Conservation (phyloP, 2,888 invertebrate species). For the Lepidocyrtoides sp. region DNA sequence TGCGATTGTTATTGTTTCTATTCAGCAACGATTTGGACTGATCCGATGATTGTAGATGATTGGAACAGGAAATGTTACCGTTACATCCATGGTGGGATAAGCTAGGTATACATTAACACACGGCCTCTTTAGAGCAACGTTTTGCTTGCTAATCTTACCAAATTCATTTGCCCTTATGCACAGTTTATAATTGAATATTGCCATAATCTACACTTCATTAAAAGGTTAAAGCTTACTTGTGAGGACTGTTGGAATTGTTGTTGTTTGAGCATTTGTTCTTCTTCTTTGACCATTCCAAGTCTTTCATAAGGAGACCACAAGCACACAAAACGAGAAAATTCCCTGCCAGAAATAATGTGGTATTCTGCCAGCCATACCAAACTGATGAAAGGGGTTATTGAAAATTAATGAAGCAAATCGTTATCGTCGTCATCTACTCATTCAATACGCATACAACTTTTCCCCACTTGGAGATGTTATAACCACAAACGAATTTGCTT, state of each 20-base stretch:
- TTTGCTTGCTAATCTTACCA: no score
- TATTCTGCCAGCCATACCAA: slow-evolving; percentile 92
- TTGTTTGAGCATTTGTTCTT: slow-evolving; percentile 79
- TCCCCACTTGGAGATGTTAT: no score
- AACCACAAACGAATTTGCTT: background rate
- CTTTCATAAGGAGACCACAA: slow-evolving; percentile 94
- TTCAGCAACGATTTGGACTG: slow-evolving; percentile 38
- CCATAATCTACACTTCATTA: background rate
- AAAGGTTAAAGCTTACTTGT: slow-evolving; percentile 55
- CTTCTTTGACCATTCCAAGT: slow-evolving; percentile 93
- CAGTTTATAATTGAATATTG: background rate
- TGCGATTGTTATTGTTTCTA: slow-evolving; percentile 86
- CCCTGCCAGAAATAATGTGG: slow-evolving; percentile 93
- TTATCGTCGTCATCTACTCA: no score
- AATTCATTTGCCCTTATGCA: background rate
- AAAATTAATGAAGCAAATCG: no score
- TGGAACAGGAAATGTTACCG: slow-evolving; percentile 47
- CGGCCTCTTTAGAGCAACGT: no score
- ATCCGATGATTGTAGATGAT: slow-evolving; percentile 38
- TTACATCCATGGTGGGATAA: slow-evolving; percentile 49
- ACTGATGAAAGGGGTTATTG: no score
- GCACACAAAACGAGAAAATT: slow-evolving; percentile 94
- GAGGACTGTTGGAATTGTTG: slow-evolving; percentile 63
- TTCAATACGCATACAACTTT: no score
- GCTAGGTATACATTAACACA: no score